Base-by-base conservation (phyloP, 2,797 vertebrate species). In the Phrynocephalus vlangalii region DNA sequence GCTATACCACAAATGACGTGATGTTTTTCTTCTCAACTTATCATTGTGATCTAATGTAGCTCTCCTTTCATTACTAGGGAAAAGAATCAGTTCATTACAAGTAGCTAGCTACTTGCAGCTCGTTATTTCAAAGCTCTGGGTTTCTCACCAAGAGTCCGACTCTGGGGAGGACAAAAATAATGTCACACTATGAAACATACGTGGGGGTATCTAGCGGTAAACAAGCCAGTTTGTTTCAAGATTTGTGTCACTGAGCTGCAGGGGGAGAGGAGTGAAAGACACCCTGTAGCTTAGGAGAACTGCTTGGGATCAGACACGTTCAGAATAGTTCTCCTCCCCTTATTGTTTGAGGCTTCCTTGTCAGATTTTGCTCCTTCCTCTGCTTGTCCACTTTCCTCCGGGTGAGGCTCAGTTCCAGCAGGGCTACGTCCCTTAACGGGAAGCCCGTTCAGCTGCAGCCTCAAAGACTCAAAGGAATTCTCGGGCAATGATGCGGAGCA, bases 321-420 rank as follows among this genome's bases (percentile, higher is more conserved):
- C 93, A 33, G 91, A 89, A 92, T 85, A 80, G 90, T 91, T 86
- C 94, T 94, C 94, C 95, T 96, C 95, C 95, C 95, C 77, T 93
- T 93, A 96, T 95, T 95, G 95, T 95, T 95, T 52, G 0, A 18
- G 80, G 82, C 85, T 96, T 96, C 95, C 95, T 95, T 90, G 83
- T 88, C 93, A 94, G 93, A 90, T 83, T 94, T 88, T 0, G 1
- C 87, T 94, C 81, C 85, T 84, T 95, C 95, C 95, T 95, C 87
- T 92, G 73, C 87, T 93, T 92, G 90, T 88, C 92, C 89, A 92
- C 92, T 91, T 94, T 92, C 93, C 90, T 92, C 86, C 84, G 90
- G 87, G 90, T 91, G 93, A 88, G 83, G 52, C 16, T 82, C 67
- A 18, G 8, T 67, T 92, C 83, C 89, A 82, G 78, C 84, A 83